Percentiles rank a stretch among this genome's conserved stretches.
These are phyloP conservation scores for Heliothis subflexa DNA, from an alignment of 1,140 invertebrate genomes.

Conservation along the genomic window DNA sequence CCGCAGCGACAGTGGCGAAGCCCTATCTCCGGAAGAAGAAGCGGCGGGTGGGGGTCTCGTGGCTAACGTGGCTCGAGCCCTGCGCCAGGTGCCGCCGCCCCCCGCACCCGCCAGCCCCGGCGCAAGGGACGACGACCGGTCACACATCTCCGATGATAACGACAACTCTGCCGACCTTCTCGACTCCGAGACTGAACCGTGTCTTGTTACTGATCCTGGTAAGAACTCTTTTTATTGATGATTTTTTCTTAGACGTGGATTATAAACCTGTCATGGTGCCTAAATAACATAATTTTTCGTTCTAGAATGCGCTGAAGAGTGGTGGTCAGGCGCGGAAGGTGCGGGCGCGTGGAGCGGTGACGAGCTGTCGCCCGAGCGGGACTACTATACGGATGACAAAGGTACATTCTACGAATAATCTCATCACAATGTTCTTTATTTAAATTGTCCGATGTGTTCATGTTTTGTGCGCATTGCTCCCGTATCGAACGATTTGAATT, in stretches of 20 bases:
- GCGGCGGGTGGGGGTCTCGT: slow-evolving; percentile 66
- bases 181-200: slow-evolving; percentile 92
- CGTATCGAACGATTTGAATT: too few relatives aligned
- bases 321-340: slow-evolving; percentile 77
- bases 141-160: slow-evolving; percentile 74
- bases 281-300: not conserved
- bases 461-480: too few relatives aligned
- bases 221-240: slow-evolving; percentile 2
- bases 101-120: slow-evolving; percentile 32
- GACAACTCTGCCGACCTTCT: slow-evolving; percentile 90
- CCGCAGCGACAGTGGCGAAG: slow-evolving; percentile 79
- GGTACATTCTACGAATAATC: slow-evolving; percentile 51
- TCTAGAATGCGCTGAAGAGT: slow-evolving; percentile 77
- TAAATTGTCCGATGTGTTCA: too few relatives aligned
- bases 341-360: slow-evolving; percentile 81
- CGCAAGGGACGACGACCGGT: slow-evolving; percentile 67
- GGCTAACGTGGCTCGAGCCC: slow-evolving; percentile 70
- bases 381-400: slow-evolving; percentile 71
- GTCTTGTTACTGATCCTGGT: slow-evolving; percentile 90
- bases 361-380: slow-evolving; percentile 80
- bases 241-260: not conserved
- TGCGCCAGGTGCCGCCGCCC: slow-evolving; percentile 56
- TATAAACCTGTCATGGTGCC: not conserved
- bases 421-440: not conserved
- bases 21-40: slow-evolving; percentile 71